Evolutionary conservation across 2,888 invertebrate species (phyloP).

Genomic region (Ophion costatus): DNA sequence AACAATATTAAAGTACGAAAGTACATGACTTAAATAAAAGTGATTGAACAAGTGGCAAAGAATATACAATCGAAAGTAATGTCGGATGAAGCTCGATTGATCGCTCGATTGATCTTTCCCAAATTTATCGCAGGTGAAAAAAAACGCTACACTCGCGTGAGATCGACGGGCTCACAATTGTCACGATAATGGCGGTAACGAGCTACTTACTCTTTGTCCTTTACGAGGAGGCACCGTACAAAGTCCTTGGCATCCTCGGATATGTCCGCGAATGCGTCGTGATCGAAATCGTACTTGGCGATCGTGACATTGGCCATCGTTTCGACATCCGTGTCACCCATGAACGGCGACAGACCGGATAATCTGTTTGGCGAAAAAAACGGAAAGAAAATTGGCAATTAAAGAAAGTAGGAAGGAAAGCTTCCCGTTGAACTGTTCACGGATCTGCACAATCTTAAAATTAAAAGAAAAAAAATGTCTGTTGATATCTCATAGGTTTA

Average conservation of each 20-base stretch:
- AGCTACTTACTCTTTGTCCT: constrained; percentile 93
- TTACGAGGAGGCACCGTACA: constrained; percentile 94
- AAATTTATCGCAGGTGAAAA: neutral
- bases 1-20: neutral
- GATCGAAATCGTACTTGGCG: constrained; percentile 98
- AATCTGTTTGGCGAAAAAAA: constrained; percentile 85
- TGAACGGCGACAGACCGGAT: constrained; percentile 98
- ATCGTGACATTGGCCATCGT: constrained; percentile 99
- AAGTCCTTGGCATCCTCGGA: constrained; percentile 98
- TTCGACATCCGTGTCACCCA: constrained; percentile 98
- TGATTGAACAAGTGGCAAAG: neutral
- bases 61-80: neutral
- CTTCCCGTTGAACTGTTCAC: no score
- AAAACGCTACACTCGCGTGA: no score
- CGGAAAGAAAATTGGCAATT: neutral
- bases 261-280: constrained; percentile 97
- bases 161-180: neutral
- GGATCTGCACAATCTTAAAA: no score
- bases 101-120: neutral
- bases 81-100: neutral
- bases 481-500: no score
- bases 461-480: no score
- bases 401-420: no score
- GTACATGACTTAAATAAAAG: no score
- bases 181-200: neutral